Evolutionary conservation across 2,888 invertebrate species (phyloP).

Genomic region (Nineta flava): DNA sequence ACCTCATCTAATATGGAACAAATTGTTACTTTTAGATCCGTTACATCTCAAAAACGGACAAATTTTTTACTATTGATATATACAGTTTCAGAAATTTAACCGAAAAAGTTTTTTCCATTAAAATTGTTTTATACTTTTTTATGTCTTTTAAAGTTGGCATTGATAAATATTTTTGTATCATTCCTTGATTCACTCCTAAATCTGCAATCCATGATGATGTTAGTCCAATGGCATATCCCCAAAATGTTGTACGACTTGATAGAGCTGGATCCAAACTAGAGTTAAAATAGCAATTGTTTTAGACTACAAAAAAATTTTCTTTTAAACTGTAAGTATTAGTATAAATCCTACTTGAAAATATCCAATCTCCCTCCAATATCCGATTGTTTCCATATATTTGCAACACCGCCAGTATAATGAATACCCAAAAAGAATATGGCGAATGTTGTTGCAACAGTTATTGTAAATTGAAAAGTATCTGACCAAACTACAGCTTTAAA

Average conservation of each 20-base stretch:
- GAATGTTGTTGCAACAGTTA: conserved; percentile 36
- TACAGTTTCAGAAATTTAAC: too few species aligned
- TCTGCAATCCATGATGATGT: conserved; percentile 38
- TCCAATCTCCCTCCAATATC: conserved; percentile 37
- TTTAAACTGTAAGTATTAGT: conserved; percentile 1
- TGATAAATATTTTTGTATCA: conserved; percentile 42
- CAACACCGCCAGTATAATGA: conserved; percentile 36
- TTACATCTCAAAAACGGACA: too few species aligned
- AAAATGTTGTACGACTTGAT: conserved; percentile 41
- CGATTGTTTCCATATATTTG: conserved; percentile 38
- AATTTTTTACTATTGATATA: too few species aligned
- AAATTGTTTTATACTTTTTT: conserved; percentile 26
- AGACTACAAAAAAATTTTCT: background rate
- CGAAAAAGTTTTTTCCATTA: too few species aligned
- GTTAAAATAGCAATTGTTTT: background rate
- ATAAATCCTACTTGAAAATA: conserved; percentile 39
- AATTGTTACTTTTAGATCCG: too few species aligned
- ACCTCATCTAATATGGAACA: too few species aligned
- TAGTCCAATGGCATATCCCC: conserved; percentile 39
- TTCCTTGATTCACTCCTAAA: conserved; percentile 37
- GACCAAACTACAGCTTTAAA: conserved; percentile 51
- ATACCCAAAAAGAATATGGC: conserved; percentile 41
- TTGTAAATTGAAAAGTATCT: conserved; percentile 39
- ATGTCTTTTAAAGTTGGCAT: conserved; percentile 24
- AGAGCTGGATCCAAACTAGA: conserved; percentile 42